Evolutionary conservation across 2,797 vertebrate genomes (phyloP).

Genomic region (Myotis myotis): DNA sequence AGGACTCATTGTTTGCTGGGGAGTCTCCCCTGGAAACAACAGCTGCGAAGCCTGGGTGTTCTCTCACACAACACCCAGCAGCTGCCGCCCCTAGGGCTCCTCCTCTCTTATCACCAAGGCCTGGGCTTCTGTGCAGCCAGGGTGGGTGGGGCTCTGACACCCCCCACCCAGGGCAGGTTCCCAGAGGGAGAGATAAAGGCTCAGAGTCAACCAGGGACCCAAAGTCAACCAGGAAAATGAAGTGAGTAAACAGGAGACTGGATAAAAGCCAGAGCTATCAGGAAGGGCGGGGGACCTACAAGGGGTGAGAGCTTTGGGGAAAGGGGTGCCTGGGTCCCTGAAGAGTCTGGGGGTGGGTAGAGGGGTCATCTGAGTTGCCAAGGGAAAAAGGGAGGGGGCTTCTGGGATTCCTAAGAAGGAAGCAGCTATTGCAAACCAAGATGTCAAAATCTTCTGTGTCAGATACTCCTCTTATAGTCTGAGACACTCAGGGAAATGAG

Average conservation of each 20-base stretch:
- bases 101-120: slow-evolving; percentile 63
- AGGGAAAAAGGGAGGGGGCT: not conserved
- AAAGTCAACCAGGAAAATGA: slow-evolving; percentile 45
- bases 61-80: slow-evolving; percentile 39
- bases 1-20: slow-evolving; percentile 27
- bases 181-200: slow-evolving; percentile 36
- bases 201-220: not conserved
- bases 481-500: not conserved
- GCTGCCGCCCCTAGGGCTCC: slow-evolving; percentile 36
- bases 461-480: not conserved
- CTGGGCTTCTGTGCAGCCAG: not conserved
- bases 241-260: slow-evolving; percentile 4
- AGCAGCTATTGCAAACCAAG: not conserved
- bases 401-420: not conserved
- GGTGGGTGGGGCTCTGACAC: slow-evolving; percentile 5
- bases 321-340: not conserved
- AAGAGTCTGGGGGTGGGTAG: not conserved
- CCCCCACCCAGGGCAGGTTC: not conserved
- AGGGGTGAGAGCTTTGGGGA: not conserved
- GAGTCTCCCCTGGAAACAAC: slow-evolving; percentile 20
- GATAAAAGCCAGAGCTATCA: not conserved
- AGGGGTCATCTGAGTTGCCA: not conserved
- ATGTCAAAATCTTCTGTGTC: not conserved
- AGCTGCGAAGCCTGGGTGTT: slow-evolving; percentile 61
- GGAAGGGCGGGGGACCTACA: rapidly evolving